A percentile compares a stretch with the other conserved stretches of the same genome.
Conservation (phyloP, 2,888 invertebrate genomes). For the Agrotis ipsilon region DNA sequence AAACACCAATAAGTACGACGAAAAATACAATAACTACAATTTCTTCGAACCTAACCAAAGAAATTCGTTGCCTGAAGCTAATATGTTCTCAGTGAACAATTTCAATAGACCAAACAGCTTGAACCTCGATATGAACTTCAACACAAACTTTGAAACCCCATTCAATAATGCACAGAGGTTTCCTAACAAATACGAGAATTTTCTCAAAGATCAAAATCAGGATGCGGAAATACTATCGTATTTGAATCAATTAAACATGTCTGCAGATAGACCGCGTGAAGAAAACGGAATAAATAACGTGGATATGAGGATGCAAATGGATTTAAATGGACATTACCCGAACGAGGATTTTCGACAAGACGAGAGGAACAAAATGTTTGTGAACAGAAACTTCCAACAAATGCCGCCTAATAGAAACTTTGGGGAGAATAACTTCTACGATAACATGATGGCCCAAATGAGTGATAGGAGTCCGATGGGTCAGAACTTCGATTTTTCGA, state of each 20-base stretch:
- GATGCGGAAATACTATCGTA: slow-evolving; percentile 83
- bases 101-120: slow-evolving; percentile 84
- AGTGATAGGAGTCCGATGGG: slow-evolving; percentile 77
- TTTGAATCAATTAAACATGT: slow-evolving; percentile 81
- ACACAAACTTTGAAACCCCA: slow-evolving; percentile 76
- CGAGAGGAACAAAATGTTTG: slow-evolving; percentile 82
- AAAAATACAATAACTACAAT: slow-evolving; percentile 81
- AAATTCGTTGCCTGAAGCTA: slow-evolving; percentile 85
- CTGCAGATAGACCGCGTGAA: slow-evolving; percentile 78
- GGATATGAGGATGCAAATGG: slow-evolving; percentile 83
- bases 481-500: slow-evolving; percentile 83
- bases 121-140: slow-evolving; percentile 84
- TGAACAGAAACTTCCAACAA: slow-evolving; percentile 79
- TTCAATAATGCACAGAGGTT: slow-evolving; percentile 77
- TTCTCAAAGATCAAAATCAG: slow-evolving; percentile 78
- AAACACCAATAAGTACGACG: slow-evolving; percentile 77
- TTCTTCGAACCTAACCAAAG: slow-evolving; percentile 88
- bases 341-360: slow-evolving; percentile 78
- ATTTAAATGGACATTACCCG: slow-evolving; percentile 81
- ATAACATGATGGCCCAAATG: slow-evolving; percentile 81
- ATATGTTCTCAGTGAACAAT: slow-evolving; percentile 79
- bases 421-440: slow-evolving; percentile 81
- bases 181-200: slow-evolving; percentile 76
- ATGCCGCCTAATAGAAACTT: slow-evolving; percentile 79
- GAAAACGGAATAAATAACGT: slow-evolving; percentile 76